Percentiles rank a stretch among this genome's conserved stretches.
Evolutionary conservation across 2,888 invertebrate genomes (phyloP).

Genomic region (Nysson spinosus): DNA sequence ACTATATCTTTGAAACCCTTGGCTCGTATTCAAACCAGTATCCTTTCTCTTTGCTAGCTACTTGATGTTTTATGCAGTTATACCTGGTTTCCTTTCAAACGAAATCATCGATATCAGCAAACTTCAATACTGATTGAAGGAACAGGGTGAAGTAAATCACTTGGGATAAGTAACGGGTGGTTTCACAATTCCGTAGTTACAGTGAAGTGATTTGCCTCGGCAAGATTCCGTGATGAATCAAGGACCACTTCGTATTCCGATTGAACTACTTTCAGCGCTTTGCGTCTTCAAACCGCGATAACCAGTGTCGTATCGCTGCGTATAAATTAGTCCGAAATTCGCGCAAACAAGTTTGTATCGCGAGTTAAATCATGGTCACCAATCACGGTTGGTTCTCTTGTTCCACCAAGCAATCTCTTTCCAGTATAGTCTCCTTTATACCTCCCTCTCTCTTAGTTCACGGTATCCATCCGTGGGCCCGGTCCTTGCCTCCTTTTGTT

Average conservation of each 20-base stretch:
- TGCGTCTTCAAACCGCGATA: slow-evolving; percentile 5
- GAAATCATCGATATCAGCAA: not conserved
- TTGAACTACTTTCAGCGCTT: slow-evolving; percentile 36
- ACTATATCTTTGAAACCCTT: slow-evolving; percentile 40
- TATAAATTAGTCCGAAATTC: slow-evolving; percentile 59
- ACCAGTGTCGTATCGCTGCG: slow-evolving; percentile 24
- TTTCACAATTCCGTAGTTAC: not conserved
- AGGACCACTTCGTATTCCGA: not conserved
- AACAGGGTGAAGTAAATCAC: not conserved
- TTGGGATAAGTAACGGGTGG: not conserved
- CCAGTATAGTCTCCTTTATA: too few species aligned
- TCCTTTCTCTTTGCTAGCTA: not conserved
- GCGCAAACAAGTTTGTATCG: slow-evolving; percentile 58
- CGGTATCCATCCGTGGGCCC: slow-evolving; percentile 22
- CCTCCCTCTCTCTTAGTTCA: slow-evolving; percentile 11
- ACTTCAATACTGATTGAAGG: not conserved
- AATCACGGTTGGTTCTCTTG: slow-evolving; percentile 56
- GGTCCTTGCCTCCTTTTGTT: slow-evolving; percentile 58
- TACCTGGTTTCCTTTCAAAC: slow-evolving; percentile 20
- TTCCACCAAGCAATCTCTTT: slow-evolving; percentile 45
- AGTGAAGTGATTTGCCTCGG: not conserved
- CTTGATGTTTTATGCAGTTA: not conserved
- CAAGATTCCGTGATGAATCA: not conserved
- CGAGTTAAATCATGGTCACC: slow-evolving; percentile 50
- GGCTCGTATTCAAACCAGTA: not conserved